These are phyloP conservation scores for Podarcis cretensis DNA, from an alignment of 2,113 vertebrate genomes.

Conservation along the genomic window DNA sequence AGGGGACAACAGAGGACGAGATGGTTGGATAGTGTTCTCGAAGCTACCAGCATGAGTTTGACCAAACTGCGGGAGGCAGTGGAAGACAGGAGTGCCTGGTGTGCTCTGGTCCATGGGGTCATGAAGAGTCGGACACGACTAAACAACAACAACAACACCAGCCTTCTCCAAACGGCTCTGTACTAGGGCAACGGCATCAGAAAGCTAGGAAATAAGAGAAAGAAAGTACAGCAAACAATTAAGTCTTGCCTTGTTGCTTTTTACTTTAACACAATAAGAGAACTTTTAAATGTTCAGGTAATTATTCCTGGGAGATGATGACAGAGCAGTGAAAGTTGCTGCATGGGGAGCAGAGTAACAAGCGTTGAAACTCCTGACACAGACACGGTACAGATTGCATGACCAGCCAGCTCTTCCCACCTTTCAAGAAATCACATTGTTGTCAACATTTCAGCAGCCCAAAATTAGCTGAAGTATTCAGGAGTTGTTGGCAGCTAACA, in stretches of 20 bases:
- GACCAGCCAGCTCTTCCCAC: slow-evolving; percentile 77
- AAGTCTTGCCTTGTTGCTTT: neutral
- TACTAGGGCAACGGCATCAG: slow-evolving; percentile 10
- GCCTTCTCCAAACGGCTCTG: neutral
- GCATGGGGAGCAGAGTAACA: slow-evolving; percentile 58
- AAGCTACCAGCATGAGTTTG: too few relatives aligned
- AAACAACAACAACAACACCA: too few relatives aligned
- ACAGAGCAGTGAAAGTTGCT: slow-evolving; percentile 64
- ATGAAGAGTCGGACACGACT: too few relatives aligned
- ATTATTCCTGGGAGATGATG: slow-evolving; percentile 76
- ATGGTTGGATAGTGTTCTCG: too few relatives aligned
- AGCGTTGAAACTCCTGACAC: slow-evolving; percentile 71
- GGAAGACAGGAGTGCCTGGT: too few relatives aligned
- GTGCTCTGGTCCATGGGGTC: too few relatives aligned
- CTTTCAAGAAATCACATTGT: slow-evolving; percentile 88
- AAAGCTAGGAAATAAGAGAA: slow-evolving; percentile 59
- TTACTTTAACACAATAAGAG: slow-evolving; percentile 47
- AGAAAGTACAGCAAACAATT: neutral
- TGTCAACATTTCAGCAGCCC: slow-evolving; percentile 75
- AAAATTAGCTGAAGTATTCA: slow-evolving; percentile 85
- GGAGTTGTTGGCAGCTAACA: slow-evolving; percentile 83
- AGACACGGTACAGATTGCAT: slow-evolving; percentile 76
- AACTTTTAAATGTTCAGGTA: slow-evolving; percentile 71
- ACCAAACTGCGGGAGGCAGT: too few relatives aligned
- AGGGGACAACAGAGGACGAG: too few relatives aligned